Evolutionary conservation across 2,888 invertebrate species (phyloP).

Genomic region (Perizoma affinitatum): DNA sequence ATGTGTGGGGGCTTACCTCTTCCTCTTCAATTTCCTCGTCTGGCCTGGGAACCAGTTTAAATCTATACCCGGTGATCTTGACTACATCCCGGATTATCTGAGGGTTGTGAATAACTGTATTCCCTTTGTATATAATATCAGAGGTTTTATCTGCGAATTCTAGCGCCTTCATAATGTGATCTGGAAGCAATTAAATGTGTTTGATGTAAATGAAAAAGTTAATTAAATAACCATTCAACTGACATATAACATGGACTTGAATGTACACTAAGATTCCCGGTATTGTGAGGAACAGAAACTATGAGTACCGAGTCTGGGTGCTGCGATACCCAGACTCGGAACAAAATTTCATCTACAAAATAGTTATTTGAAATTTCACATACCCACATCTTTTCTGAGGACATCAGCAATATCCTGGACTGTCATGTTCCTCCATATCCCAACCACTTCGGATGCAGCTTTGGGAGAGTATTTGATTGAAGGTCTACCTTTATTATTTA

Average conservation of each 20-base stretch:
- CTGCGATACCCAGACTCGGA: not conserved
- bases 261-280: no score
- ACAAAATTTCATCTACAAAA: slow-evolving; percentile 1
- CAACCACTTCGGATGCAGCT: slow-evolving; percentile 81
- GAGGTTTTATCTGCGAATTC: slow-evolving; percentile 85
- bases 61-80: slow-evolving; percentile 87
- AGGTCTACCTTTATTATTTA: slow-evolving; percentile 64
- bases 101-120: slow-evolving; percentile 85
- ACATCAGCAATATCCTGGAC: slow-evolving; percentile 88
- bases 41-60: slow-evolving; percentile 82
- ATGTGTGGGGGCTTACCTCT: slow-evolving; percentile 44
- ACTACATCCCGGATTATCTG: slow-evolving; percentile 87
- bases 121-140: slow-evolving; percentile 73
- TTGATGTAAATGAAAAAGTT: no score
- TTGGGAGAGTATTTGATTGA: slow-evolving; percentile 86
- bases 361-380: slow-evolving; percentile 35
- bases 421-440: slow-evolving; percentile 93
- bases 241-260: no score
- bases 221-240: no score
- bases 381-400: slow-evolving; percentile 86
- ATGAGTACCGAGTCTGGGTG: no score
- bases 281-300: no score
- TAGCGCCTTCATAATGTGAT: slow-evolving; percentile 88
- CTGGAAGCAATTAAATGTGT: slow-evolving; percentile 61
- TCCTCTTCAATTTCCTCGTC: slow-evolving; percentile 63